Conservation (phyloP, 2,888 invertebrate genomes). For the Ennomos erosarius region DNA sequence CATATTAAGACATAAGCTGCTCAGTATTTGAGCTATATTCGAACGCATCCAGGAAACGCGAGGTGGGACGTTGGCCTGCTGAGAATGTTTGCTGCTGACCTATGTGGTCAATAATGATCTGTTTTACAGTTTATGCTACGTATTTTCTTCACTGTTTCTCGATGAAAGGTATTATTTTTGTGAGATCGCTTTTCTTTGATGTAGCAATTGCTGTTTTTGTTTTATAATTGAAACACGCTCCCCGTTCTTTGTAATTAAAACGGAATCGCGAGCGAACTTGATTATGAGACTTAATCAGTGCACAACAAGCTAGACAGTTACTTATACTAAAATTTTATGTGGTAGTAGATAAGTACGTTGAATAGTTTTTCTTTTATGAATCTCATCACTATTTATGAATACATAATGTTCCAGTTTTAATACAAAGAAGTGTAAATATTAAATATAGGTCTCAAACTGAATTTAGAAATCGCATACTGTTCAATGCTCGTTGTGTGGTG, state of each 20-base stretch:
- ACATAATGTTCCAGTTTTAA: no score
- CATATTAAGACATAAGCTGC: conserved; percentile 54
- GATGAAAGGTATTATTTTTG: conserved; percentile 55
- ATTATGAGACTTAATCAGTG: conserved; percentile 76
- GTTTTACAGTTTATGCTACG: conserved; percentile 71
- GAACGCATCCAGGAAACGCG: conserved; percentile 52
- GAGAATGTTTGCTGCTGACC: conserved; percentile 82
- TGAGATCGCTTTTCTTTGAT: conserved; percentile 47
- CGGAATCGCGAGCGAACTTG: conserved; percentile 70
- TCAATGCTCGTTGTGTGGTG: no score
- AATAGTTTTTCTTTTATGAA: conserved; percentile 62
- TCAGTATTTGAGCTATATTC: conserved; percentile 54
- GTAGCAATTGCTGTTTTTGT: conserved; percentile 44
- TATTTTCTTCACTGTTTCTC: conserved; percentile 66
- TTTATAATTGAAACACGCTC: conserved; percentile 47
- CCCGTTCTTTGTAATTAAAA: conserved; percentile 69
- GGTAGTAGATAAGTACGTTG: conserved; percentile 50
- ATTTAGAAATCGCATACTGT: no score
- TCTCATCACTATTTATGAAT: conserved; percentile 22
- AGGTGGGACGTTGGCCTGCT: conserved; percentile 79
- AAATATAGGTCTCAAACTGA: no score
- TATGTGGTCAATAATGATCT: conserved; percentile 83
- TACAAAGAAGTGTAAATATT: no score
- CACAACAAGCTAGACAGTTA: conserved; percentile 74
- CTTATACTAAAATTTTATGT: conserved; percentile 66